Evolutionary conservation across 2,113 vertebrate genomes (phyloP), one percentile per base, ranked within the genome.

Genomic region (Macquaria australasica): DNA sequence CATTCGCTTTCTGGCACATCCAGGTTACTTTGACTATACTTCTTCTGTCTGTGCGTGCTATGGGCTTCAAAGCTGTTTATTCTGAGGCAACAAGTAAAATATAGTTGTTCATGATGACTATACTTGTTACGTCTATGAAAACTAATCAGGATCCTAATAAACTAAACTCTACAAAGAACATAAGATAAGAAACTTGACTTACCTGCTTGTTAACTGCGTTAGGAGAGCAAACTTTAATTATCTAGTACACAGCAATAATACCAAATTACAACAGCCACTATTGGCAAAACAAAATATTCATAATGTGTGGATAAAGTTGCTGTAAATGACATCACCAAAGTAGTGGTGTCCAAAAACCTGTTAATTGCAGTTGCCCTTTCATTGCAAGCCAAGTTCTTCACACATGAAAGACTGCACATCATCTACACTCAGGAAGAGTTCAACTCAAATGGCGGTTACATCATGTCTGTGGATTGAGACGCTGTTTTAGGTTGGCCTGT

Each of bases 381-480:
- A 88, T 53, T 48, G 63, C 34, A 34, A 63, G 90, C 91, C 84
- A 89, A 87, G 79, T 77, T 82, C 77, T 25, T 88, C 75, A 83
- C 82, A 85, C 86, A 87, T 86, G 86, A 92, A 82, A 82, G 82
- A 41, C 55, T 48, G 76, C 78, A 89, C 84, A 87, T 89, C 86
- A 67, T 88, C 71, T 20, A 28, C 85, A 73, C 71, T 82, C 50
- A 73, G 83, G 86, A 89, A 63, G 84, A 67, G 67, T 64, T 79
- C 55, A 21, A 77, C 85, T 86, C 79, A 68, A 83, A 67, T 70
- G 20, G 63, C 41, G 37, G 82, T 93, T 89, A 92, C 92, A 89
- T 95, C 93, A 94, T 59, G 86, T 90, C 78, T 92, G 83, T 31
- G 34, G 81, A 85, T 64, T 73, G 75, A 86, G 86, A 55, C 21